Base-by-base conservation (phyloP, 2,797 vertebrate genomes). In the Anisognathus igniventris region DNA sequence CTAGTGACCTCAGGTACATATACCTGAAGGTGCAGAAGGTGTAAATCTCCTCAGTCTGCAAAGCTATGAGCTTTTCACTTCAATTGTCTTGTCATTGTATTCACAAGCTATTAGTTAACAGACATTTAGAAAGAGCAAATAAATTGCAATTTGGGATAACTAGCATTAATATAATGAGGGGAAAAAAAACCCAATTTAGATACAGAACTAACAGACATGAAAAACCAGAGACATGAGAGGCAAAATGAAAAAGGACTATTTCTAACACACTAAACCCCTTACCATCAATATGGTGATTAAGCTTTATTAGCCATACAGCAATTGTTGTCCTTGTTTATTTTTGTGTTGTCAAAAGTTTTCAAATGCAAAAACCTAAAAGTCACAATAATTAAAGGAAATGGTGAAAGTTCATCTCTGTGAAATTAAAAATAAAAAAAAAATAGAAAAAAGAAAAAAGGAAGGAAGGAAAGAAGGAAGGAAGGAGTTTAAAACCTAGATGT, bases 351-450 rank as follows among this genome's bases (percentile, higher is more conserved):
- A 83, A 73, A 94, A 94, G 88, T 61, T 98, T 98, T 97, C 97
- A 97, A 96, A 97, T 73, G 77, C 25, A 93, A 89, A 89, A 88
- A 72, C 51, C 39, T 86, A 87, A 96, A 98, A 97, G 94, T 97
- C 97, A 98, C 97, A 97, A 97, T 98, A 98, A 99, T 98, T 98
- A 97, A 98, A 98, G 97, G 89, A 97, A 98, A 98, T 90, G 88
- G 94, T 98, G 97, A 81, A 97, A 97, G 93, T 98, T 97, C 88
- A 96, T 97, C 97, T 97, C 95, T 57, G 62, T 91, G 66, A 95
- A 96, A 96, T 71, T 64, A 67, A 92, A 91, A 60, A 42, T 8
- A 6, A 90, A 89, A 91, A 58, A 57, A 54, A 53, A 87, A 92
- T 44, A 82, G 51, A 75, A 93, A 88, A 88, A 95, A 23, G 14